phyloP scores from a whole-genome alignment of 2,797 vertebrate species.

The Coilia nasus region DNA sequence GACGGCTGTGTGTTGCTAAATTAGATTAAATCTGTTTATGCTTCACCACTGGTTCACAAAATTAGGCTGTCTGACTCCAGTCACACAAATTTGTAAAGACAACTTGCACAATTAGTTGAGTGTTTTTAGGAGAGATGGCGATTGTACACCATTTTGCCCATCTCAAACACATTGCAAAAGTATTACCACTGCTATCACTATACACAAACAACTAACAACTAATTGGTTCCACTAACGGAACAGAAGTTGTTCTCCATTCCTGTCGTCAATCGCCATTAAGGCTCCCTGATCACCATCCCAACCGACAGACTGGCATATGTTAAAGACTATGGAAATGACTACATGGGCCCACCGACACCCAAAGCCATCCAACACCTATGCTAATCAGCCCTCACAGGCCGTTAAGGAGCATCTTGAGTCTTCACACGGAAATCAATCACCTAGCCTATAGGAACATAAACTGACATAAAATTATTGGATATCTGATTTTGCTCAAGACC shows the following conservation, averaged over 20 bases:
- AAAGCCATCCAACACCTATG: neutral
- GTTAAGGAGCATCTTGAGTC: constrained; percentile 46
- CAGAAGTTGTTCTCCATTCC: neutral
- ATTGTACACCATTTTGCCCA: neutral
- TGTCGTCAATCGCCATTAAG: neutral
- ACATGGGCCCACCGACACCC: neutral
- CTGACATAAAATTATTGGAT: constrained; percentile 42
- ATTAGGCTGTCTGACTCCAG: neutral
- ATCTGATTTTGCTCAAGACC: constrained; percentile 37
- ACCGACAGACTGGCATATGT: neutral
- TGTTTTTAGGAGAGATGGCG: neutral
- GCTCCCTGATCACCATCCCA: neutral
- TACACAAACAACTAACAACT: too few relatives aligned
- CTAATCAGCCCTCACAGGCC: neutral
- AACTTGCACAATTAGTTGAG: neutral
- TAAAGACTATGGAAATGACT: neutral
- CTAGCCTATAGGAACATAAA: neutral
- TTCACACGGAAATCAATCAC: constrained; percentile 71
- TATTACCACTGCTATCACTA: too few relatives aligned
- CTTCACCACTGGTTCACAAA: neutral
- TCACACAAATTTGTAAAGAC: neutral
- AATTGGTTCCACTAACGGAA: neutral
- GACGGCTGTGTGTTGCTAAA: neutral
- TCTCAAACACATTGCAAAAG: too few relatives aligned
- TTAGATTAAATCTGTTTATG: neutral